These are phyloP conservation scores for Aspidiotus destructor DNA, from an alignment of 2,888 invertebrate genomes.

Conservation along the genomic window DNA sequence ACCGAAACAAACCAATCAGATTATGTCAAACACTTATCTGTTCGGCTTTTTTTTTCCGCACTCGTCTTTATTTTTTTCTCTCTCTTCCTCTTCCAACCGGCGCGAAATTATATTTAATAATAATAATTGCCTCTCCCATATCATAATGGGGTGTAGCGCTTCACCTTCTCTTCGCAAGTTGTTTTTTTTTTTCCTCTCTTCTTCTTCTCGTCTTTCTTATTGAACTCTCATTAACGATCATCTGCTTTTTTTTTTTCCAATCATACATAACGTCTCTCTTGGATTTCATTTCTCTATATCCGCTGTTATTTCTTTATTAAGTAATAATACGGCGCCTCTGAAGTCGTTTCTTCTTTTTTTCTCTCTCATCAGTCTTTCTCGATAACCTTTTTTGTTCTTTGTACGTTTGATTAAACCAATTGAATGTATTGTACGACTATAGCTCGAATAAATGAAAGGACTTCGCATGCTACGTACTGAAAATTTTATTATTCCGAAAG, in stretches of 20 bases:
- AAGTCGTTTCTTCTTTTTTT: conserved; percentile 4
- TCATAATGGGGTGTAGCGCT: conserved; percentile 8
- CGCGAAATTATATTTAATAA: conserved; percentile 22
- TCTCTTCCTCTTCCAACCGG: conserved; percentile 15
- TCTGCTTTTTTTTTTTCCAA: conserved; percentile 4
- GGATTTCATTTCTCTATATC: conserved; percentile 18
- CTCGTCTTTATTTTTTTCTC: conserved; percentile 1
- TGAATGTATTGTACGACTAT: too few relatives aligned
- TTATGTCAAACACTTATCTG: conserved; percentile 33
- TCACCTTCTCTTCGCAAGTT: conserved; percentile 24
- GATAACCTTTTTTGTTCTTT: background rate
- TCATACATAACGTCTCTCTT: background rate
- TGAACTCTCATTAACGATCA: conserved; percentile 30
- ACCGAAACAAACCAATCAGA: conserved; percentile 34
- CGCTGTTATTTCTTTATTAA: background rate
- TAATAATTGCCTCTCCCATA: conserved; percentile 21
- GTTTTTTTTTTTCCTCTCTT: background rate
- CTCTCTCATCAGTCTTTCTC: background rate
- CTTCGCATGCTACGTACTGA: too few relatives aligned
- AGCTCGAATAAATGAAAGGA: too few relatives aligned
- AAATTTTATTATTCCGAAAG: too few relatives aligned
- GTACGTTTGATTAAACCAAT: conserved; percentile 9
- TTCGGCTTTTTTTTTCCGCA: conserved; percentile 6
- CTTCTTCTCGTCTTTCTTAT: conserved; percentile 3
- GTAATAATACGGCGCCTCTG: conserved; percentile 8